Base-by-base conservation (phyloP, 2,113 vertebrate genomes). In the Brachypteracias leptosomus region DNA sequence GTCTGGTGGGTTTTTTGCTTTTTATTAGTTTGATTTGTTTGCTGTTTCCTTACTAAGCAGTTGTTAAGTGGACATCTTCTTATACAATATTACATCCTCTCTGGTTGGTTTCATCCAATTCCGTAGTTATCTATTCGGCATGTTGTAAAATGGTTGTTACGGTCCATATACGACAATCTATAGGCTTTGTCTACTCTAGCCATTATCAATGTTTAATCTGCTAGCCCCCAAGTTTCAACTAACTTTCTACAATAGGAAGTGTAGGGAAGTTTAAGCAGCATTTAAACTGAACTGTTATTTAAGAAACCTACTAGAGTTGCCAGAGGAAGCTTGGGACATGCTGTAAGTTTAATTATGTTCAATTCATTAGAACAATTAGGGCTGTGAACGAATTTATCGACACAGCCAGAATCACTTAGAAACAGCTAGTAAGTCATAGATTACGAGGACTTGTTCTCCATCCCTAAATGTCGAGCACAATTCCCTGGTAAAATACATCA, bases 351-450 rank as follows among this genome's bases (percentile, higher is more conserved):
- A 97, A 98, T 98, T 97, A 98, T 97, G 97, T 97, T 97, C 97
- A 98, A 98, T 98, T 98, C 97, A 98, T 98, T 98, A 98, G 97
- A 97, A 98, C 96, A 97, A 97, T 98, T 98, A 98, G 95, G 97
- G 96, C 96, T 97, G 97, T 96, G 96, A 98, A 97, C 97, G 97
- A 96, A 97, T 98, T 94, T 98, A 98, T 98, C 19, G 97, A 97
- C 97, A 97, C 83, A 98, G 97, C 93, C 97, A 97, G 97, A 97
- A 97, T 96, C 95, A 92, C 96, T 98, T 97, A 97, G 96, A 93
- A 97, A 96, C 89, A 96, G 89, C 92, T 97, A 96, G 95, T 94
- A 97, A 97, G 96, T 97, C 97, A 95, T 89, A 97, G 96, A 97
- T 96, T 94, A 87, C 22, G n/a, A 74, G 91, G 67, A 85, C 78